Conservation (phyloP, 2,888 invertebrate species). For the Idaea aversata region DNA sequence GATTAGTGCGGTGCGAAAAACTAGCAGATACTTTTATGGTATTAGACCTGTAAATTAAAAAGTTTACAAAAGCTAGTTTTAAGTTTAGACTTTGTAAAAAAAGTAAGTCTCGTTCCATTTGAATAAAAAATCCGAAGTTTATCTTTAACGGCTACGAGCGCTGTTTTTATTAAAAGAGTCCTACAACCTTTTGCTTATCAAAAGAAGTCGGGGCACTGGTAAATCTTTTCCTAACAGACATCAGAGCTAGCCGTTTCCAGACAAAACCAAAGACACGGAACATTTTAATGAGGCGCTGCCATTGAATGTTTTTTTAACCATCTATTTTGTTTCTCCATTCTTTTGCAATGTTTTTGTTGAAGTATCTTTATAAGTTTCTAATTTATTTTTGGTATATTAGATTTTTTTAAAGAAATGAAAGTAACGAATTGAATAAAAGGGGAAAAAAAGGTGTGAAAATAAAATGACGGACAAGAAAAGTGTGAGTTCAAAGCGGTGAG, state of each 20-base stretch:
- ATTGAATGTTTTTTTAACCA: constrained; percentile 38
- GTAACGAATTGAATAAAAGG: constrained; percentile 16
- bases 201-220: constrained; percentile 32
- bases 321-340: constrained; percentile 63
- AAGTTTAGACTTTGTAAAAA: not conserved
- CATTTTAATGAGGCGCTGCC: constrained; percentile 77
- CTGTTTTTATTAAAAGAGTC: constrained; percentile 4
- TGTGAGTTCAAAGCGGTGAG: constrained; percentile 64
- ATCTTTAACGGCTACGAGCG: not conserved
- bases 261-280: constrained; percentile 76
- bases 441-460: constrained; percentile 20
- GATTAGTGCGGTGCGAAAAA: constrained; percentile 34
- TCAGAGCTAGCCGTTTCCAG: constrained; percentile 64
- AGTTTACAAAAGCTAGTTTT: constrained; percentile 5
- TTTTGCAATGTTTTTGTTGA: constrained; percentile 29
- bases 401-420: constrained; percentile 17
- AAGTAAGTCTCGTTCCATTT: not conserved
- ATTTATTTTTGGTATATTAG: constrained; percentile 15
- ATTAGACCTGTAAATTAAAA: constrained; percentile 43
- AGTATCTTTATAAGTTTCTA: constrained; percentile 18
- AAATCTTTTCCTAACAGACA: constrained; percentile 49
- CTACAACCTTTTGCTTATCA: constrained; percentile 28
- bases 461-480: constrained; percentile 54
- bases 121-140: not conserved
- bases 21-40: constrained; percentile 24